Base-by-base conservation (phyloP, 1,140 invertebrate species). In the Orchestia grillus region DNA sequence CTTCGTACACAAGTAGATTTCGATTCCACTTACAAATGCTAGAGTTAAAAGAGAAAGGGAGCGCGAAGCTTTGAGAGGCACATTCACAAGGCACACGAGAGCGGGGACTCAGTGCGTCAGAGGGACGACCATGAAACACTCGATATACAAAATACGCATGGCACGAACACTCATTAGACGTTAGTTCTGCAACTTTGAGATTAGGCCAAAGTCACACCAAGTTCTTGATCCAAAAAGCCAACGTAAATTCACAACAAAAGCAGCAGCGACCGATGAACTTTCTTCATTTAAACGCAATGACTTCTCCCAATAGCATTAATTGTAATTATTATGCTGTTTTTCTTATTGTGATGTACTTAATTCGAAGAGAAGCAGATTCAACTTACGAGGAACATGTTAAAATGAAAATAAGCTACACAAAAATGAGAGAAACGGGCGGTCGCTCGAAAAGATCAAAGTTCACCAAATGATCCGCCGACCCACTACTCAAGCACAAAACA, bases 141-240 rank as follows among this genome's bases (percentile, higher is more conserved):
- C 88, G 42, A 44, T 90, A 90, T 44, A 44, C 88, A 90, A 8
- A 90, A 44, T 90, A 90, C 88, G n/a, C 88, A 90, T 90, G 88
- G 88, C 88, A 90, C 88, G 43, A 42, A 42, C 88, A 42, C 88
- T 11, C 28, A 90, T 16, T 43, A 90, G 3, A 90, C 88, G 43
- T 90, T 90, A 90, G 88, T 44, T 44, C 42, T 28, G 4, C 11
- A 43, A 90, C 0, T 90, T 42, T 42, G 11, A 90, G 88, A 90
- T 90, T 90, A 90, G 88, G 42, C 16, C 88, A 90, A 6, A 41
- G 42, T 90, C 88, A 90, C 88, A 90, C 42, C 11, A 44, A 44
- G 43, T 44, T 42, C 40, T 90, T 28, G 42, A 16, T 90, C 41
- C 11, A 8, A 4, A 41, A 90, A 90, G 88, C n/a, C 36, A n/a